Evolutionary conservation across 1,140 invertebrate genomes (phyloP).

Genomic region (Dufourea novaeangliae): DNA sequence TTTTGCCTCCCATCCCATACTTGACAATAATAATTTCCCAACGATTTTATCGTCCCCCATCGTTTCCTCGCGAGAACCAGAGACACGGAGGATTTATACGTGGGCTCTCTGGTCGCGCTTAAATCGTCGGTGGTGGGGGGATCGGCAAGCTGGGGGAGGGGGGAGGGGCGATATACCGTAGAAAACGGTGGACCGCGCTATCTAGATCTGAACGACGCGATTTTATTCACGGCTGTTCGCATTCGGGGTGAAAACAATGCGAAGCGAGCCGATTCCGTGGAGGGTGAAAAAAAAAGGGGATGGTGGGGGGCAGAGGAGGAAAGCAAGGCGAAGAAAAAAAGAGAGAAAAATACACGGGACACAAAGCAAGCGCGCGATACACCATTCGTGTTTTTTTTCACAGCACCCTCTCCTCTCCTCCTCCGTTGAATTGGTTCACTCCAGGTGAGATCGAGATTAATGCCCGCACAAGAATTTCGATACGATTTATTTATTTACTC

Average conservation of each 20-base stretch:
- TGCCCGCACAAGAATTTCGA: neutral
- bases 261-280: constrained; percentile 13
- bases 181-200: constrained; percentile 18
- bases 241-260: constrained; percentile 46
- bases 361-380: constrained; percentile 21
- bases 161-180: neutral
- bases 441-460: neutral
- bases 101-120: too few relatives aligned
- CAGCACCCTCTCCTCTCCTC: too few relatives aligned
- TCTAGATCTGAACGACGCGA: constrained; percentile 33
- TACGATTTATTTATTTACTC: neutral
- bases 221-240: constrained; percentile 36
- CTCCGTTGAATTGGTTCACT: too few relatives aligned
- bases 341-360: neutral
- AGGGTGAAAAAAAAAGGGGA: too few relatives aligned
- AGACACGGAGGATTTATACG: constrained; percentile 16
- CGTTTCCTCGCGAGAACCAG: neutral
- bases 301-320: too few relatives aligned
- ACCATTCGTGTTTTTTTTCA: constrained; percentile 20
- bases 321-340: neutral
- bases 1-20: too few relatives aligned
- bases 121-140: constrained; percentile 17
- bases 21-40: neutral
- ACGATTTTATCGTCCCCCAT: neutral
- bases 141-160: neutral